Base-by-base conservation (phyloP, 2,888 invertebrate genomes). In the Molorchus minor region DNA sequence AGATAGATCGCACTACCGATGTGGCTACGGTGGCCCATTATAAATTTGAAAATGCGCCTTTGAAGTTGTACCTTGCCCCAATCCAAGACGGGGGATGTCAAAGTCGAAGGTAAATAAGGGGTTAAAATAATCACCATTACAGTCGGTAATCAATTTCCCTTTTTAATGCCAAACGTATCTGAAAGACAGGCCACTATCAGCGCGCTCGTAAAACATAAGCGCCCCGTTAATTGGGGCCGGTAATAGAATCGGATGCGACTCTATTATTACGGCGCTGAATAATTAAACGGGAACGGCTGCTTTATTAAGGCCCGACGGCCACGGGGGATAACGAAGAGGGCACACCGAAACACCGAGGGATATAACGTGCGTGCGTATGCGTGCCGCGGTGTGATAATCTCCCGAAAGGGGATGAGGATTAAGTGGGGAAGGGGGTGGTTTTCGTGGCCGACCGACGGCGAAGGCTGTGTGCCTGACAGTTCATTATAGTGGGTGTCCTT, bases 171-270 rank as follows among this genome's bases (percentile, higher is more conserved):
- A 17, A 33, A 1, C 5, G 33, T 30, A 33, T 19, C n/a, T 45
- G 33, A 45, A 33, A 45, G 30, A 36, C 16, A n/a, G 25, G 38
- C 49, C 49, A 38, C 38, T 49, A 49, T 52, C 30, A n/a, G 40
- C 52, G 40, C 52, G 29, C 38, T 52, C 52, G 20, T 52, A 52
- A 52, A 41, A 40, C 52, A 36, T 29, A 52, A 52, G 52, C 25
- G 52, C 16, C 17, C 13, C 52, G 52, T 41, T 52, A 52, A 52
- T 52, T 41, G 19, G 30, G 21, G 40, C 30, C 30, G 40, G 40
- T 52, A 52, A 52, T 52, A 30, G 52, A 52, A 52, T 52, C 20
- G 40, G 52, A 52, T 36, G 52, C 52, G 41, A 52, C 40, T 52
- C 41, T 20, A 52, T 52, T 52, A 52, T 52, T 52, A 41, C 17